Base-by-base conservation (phyloP, 2,113 vertebrate genomes). In the Pungitius pungitius region DNA sequence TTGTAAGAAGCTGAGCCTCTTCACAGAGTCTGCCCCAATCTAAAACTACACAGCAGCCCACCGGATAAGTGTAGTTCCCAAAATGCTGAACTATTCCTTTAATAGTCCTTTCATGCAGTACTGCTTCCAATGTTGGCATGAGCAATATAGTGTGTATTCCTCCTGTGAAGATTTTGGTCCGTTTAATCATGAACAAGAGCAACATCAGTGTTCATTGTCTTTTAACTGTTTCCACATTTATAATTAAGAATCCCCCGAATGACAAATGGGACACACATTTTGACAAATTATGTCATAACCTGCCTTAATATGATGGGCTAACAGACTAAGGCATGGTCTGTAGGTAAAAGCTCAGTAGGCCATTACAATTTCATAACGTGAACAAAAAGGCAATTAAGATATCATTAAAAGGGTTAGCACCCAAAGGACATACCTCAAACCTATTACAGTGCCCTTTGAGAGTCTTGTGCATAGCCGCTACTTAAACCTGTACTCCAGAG, bases 321-420 rank as follows among this genome's bases (percentile, higher is more conserved):
- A 87, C 69, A 61, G 49, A 80, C 82, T 77, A 67, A 84, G 75
- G 81, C 76, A 18, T 12, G 58, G 77, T 82, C 69, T 82, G 78
- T 77, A 78, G 77, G 86, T 85, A 83, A 82, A 81, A 82, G 85
- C 85, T 86, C 73, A 75, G 72, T 66, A 78, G 75, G 66, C 74
- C 86, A 90, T 92, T 88, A 90, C 88, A 84, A 87, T 86, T 83
- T 91, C 78, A 92, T 90, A 90, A 83, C 85, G 82, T 80, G 82
- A 87, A 88, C 88, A 87, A 89, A 91, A 91, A 91, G 83, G 85
- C 85, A 90, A 88, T 91, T 90, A 91, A 77, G 79, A 90, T 83
- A 87, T 88, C 87, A 90, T 91, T 91, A 90, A 79, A 72, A 64
- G 80, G 81, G 81, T 83, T 79, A 85, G 78, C 60, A 73, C 84